These are phyloP conservation scores for Caenorhabditis imperialis DNA, from an alignment of 2,888 invertebrate species.

Conservation along the genomic window DNA sequence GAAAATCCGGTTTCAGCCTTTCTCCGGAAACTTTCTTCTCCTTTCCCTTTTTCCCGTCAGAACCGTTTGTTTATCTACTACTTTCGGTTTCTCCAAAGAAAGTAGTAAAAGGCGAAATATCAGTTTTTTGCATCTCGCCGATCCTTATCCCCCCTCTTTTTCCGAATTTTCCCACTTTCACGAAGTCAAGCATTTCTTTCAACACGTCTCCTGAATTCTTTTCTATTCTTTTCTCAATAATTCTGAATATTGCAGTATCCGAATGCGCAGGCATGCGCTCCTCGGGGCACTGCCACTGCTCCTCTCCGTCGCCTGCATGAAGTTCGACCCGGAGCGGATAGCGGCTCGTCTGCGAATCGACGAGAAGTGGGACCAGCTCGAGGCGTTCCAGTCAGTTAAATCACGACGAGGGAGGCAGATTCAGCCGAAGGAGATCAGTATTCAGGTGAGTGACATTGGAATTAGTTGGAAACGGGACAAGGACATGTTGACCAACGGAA, in stretches of 20 bases:
- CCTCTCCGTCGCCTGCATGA: conserved; percentile 60
- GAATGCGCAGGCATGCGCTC: conserved; percentile 42
- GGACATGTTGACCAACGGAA: conserved; percentile 32
- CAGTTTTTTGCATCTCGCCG: not conserved
- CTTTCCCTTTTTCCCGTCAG: too few relatives aligned
- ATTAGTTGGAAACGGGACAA: not conserved
- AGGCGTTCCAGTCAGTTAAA: conserved; percentile 50
- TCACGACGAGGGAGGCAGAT: conserved; percentile 65
- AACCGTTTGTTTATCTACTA: too few relatives aligned
- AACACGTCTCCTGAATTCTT: conserved; percentile 32
- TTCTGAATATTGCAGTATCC: conserved; percentile 2
- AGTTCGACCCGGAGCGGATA: conserved; percentile 72
- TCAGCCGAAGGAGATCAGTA: conserved; percentile 75
- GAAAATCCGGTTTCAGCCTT: too few relatives aligned
- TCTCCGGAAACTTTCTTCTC: too few relatives aligned
- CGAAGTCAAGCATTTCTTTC: too few relatives aligned
- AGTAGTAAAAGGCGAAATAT: too few relatives aligned
- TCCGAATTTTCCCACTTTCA: conserved; percentile 2
- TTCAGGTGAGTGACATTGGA: conserved; percentile 62
- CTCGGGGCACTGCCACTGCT: conserved; percentile 34
- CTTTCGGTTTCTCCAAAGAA: too few relatives aligned
- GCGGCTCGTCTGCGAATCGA: conserved; percentile 71
- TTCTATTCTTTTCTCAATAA: too few relatives aligned
- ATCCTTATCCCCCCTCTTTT: not conserved
- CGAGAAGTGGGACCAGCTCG: conserved; percentile 61